Evolutionary conservation across 1,140 invertebrate species (phyloP).

Genomic region (Vollenhovia emeryi): DNA sequence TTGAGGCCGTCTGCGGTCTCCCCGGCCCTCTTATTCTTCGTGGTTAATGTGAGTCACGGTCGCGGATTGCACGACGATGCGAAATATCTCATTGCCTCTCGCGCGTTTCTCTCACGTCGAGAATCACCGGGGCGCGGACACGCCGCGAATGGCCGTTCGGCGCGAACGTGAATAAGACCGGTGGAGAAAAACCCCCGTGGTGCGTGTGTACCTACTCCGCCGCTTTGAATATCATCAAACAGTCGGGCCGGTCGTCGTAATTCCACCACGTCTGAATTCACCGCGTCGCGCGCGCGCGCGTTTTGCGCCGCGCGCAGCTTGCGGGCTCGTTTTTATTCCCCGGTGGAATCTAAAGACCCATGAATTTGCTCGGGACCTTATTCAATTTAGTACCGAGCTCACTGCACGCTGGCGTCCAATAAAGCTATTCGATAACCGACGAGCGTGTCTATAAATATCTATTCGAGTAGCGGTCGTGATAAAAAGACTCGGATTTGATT

Average conservation of each 20-base stretch:
- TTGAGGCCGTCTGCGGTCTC: constrained; percentile 26
- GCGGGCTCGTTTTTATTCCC: neutral
- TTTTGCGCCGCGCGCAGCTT: neutral
- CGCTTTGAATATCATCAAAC: neutral
- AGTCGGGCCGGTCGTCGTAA: neutral
- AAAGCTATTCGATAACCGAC: neutral
- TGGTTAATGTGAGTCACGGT: constrained; percentile 53
- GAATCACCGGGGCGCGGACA: neutral
- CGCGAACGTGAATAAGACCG: constrained; percentile 48
- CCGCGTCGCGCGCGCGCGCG: neutral
- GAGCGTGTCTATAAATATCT: neutral
- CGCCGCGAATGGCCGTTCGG: constrained; percentile 4
- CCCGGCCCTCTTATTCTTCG: constrained; percentile 1
- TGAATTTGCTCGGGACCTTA: neutral
- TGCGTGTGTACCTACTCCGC: neutral
- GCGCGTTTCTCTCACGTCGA: constrained; percentile 34
- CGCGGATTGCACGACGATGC: constrained; percentile 28
- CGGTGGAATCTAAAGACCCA: neutral
- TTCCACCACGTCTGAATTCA: constrained; percentile 17
- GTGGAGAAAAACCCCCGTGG: constrained; percentile 22
- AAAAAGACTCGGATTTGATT: neutral
- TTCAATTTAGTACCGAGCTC: constrained; percentile 4
- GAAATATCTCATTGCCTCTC: constrained; percentile 38
- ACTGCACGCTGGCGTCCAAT: neutral
- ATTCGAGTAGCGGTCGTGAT: neutral